A percentile compares a stretch with the other conserved stretches of the same genome.
phyloP scores from a whole-genome alignment of 2,797 vertebrate genomes.

The Hapalemur alaotrensis region DNA sequence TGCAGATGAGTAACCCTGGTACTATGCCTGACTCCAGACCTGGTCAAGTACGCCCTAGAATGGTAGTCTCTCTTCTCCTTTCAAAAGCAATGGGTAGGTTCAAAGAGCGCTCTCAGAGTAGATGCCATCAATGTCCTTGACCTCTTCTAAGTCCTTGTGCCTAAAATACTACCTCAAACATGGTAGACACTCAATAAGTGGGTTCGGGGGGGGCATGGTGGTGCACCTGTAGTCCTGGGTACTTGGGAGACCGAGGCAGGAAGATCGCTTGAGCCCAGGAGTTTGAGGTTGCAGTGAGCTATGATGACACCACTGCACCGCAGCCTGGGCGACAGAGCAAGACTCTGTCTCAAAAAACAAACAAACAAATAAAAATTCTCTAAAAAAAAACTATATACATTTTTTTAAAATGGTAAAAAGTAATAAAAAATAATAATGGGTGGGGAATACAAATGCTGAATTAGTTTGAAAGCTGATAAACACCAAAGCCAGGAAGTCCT shows the following conservation, averaged over 20 bases:
- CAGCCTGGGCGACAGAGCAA: neutral
- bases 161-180: neutral
- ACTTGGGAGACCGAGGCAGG: too few species aligned
- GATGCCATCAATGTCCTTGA: neutral
- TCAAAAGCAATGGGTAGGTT: neutral
- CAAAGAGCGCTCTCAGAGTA: neutral
- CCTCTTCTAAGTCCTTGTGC: neutral
- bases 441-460: neutral
- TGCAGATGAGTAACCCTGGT: rapidly evolving
- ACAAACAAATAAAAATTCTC: neutral
- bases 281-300: neutral
- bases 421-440: too few species aligned
- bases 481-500: neutral
- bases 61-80: neutral
- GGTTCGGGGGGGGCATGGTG: too few species aligned
- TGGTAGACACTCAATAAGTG: neutral
- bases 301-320: neutral
- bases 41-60: neutral
- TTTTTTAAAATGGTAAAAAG: neutral
- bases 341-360: neutral
- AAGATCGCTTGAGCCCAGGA: neutral
- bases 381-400: neutral
- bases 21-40: neutral
- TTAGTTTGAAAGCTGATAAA: neutral
- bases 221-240: too few species aligned